Percentiles rank a stretch among this genome's conserved stretches.
These are phyloP conservation scores for Stegastes partitus DNA, from an alignment of 2,113 vertebrate genomes.

Conservation along the genomic window DNA sequence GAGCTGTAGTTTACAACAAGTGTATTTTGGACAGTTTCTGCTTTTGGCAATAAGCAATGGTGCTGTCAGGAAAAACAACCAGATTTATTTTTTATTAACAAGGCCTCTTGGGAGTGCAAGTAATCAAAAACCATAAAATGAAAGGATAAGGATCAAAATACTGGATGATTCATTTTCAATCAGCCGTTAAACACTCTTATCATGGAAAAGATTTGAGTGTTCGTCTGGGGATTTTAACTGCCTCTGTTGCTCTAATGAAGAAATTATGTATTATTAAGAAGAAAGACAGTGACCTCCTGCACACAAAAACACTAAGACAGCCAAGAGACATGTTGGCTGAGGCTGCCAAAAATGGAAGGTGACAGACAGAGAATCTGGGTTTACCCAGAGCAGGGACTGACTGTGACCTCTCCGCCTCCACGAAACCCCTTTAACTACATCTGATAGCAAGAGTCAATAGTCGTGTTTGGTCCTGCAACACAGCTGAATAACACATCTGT, in stretches of 20 bases:
- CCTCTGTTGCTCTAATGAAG: slow-evolving; percentile 10
- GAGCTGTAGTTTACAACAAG: slow-evolving; percentile 3
- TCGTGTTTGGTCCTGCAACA: slow-evolving; percentile 27
- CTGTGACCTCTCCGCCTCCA: slow-evolving; percentile 26
- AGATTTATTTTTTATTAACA: slow-evolving; percentile 44
- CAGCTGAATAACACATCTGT: slow-evolving; percentile 10
- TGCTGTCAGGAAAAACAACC: background rate
- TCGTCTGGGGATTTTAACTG: slow-evolving; percentile 17
- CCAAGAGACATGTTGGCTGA: slow-evolving; percentile 29
- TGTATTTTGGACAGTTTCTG: slow-evolving; percentile 28
- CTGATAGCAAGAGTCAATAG: slow-evolving; percentile 12
- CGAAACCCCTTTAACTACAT: slow-evolving; percentile 22
- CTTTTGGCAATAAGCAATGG: slow-evolving; percentile 28
- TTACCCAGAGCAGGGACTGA: slow-evolving; percentile 4
- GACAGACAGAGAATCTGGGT: slow-evolving; percentile 25
- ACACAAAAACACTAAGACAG: slow-evolving; percentile 13
- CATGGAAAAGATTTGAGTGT: background rate
- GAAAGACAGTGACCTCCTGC: slow-evolving; percentile 28
- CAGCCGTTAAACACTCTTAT: slow-evolving; percentile 23
- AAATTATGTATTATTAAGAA: slow-evolving; percentile 19
- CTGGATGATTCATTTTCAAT: slow-evolving; percentile 27
- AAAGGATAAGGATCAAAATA: background rate
- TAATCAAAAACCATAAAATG: slow-evolving; percentile 25
- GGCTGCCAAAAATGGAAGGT: slow-evolving; percentile 37
- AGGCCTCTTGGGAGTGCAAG: slow-evolving; percentile 20